Base-by-base conservation (phyloP, 2,888 invertebrate genomes). In the Doris montereyensis region DNA sequence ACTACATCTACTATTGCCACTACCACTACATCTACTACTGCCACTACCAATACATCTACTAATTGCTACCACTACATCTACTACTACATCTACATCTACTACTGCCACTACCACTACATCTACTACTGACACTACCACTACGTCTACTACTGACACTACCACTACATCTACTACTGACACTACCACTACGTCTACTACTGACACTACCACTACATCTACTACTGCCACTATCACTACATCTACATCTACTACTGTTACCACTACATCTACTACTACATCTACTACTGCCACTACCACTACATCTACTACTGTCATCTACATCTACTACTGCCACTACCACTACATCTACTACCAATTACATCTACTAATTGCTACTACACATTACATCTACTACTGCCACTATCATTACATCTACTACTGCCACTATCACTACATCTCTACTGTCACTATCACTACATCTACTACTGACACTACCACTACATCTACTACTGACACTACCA, bases 401-500 rank as follows among this genome's bases (percentile, higher is more conserved):
- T 60, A 60, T 26, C 21, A 65, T 35, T 65, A 21, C 65, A 21
- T 32, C 41, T 41, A 34, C 41, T 0, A 67, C 65, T 65, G 24
- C 65, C 21, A 32, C 76, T 65, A 21, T 62, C 30, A 30, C 75
- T 60, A 60, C 75, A 30, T 30, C 75, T 60, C 60, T 60, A 60
- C 75, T 60, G 21, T 35, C 13, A 71, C 32, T 60, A 30, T 8
- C 28, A 60, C 60, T 75, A 26, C 75, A 26, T 30, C 62, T 75
- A 30, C 75, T 75, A 26, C 58, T 75, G 30, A 58, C 30, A 60
- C 34, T n/a, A 35, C 62, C 34, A 65, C 65, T 41, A 5, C 62
- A 34, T 4, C 65, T 34, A n/a, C 65, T 65, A 32, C 65, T 76
- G 21, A 62, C 65, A 65, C 65, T 76, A 32, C 76, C 65, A 65